Evolutionary conservation across 2,797 vertebrate species (phyloP).

Genomic region (Anabas testudineus): DNA sequence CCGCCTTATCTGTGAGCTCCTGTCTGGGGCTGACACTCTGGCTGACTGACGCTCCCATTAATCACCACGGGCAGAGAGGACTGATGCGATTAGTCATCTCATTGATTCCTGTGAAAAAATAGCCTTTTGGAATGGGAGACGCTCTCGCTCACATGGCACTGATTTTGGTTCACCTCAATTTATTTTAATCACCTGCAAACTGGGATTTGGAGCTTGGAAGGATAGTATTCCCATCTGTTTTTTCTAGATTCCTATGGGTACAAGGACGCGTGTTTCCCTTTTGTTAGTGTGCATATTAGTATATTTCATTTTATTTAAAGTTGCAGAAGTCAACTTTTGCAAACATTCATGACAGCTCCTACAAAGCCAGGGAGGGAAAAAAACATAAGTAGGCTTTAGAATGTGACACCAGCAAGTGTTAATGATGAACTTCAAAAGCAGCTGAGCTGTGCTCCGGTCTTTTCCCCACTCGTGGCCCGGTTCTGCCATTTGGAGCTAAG

Average conservation of each 20-base stretch:
- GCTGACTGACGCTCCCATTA: constrained; percentile 82
- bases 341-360: constrained; percentile 45
- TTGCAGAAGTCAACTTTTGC: constrained; percentile 26
- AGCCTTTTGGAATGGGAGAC: constrained; percentile 73
- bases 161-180: constrained; percentile 85
- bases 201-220: constrained; percentile 65
- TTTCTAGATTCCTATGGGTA: constrained; percentile 28
- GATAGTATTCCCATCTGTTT: constrained; percentile 53
- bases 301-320: constrained; percentile 48
- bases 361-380: constrained; percentile 33
- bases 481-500: constrained; percentile 58
- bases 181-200: constrained; percentile 85
- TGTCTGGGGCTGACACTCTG: constrained; percentile 74
- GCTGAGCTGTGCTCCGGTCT: constrained; percentile 45
- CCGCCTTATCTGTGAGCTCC: constrained; percentile 74
- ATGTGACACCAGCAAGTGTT: constrained; percentile 53
- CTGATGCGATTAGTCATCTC: constrained; percentile 87
- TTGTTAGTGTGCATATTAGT: constrained; percentile 23
- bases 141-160: constrained; percentile 73
- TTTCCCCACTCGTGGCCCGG: constrained; percentile 42
- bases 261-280: constrained; percentile 35
- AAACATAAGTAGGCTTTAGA: constrained; percentile 35
- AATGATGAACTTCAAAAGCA: constrained; percentile 76
- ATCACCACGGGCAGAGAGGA: constrained; percentile 78
- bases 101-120: constrained; percentile 82